These are phyloP conservation scores for Campopleginae sp. DNA, from an alignment of 2,888 invertebrate species.

Conservation along the genomic window DNA sequence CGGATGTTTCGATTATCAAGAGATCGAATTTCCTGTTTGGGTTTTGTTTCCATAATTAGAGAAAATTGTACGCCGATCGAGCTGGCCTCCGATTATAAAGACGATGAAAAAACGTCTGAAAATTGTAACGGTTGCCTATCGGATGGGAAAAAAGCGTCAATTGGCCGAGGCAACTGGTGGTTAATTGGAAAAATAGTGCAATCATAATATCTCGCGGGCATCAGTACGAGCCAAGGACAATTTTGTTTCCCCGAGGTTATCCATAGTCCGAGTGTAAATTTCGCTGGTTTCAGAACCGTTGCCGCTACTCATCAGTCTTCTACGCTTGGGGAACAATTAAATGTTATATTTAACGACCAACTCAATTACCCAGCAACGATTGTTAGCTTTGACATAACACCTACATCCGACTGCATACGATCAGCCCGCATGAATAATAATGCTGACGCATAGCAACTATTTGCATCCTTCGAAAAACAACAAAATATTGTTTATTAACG, in stretches of 20 bases:
- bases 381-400: conserved; percentile 14
- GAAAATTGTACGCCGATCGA: not conserved
- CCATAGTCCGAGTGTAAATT: conserved; percentile 18
- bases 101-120: not conserved
- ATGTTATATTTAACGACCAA: conserved; percentile 48
- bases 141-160: conserved; percentile 2
- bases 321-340: conserved; percentile 34
- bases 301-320: conserved; percentile 8
- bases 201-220: conserved; percentile 35
- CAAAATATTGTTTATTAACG: not conserved
- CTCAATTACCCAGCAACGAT: conserved; percentile 24
- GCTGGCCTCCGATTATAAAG: not conserved
- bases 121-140: not conserved
- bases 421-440: not conserved
- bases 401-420: not conserved
- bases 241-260: conserved; percentile 23
- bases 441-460: not conserved
- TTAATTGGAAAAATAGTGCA: conserved; percentile 45
- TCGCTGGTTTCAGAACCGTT: not conserved
- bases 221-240: conserved; percentile 48
- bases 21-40: not conserved
- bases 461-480: not conserved
- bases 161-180: conserved; percentile 23
- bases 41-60: not conserved
- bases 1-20: not conserved